These are phyloP conservation scores for Corapipo altera DNA, from an alignment of 2,113 vertebrate genomes.

Conservation along the genomic window DNA sequence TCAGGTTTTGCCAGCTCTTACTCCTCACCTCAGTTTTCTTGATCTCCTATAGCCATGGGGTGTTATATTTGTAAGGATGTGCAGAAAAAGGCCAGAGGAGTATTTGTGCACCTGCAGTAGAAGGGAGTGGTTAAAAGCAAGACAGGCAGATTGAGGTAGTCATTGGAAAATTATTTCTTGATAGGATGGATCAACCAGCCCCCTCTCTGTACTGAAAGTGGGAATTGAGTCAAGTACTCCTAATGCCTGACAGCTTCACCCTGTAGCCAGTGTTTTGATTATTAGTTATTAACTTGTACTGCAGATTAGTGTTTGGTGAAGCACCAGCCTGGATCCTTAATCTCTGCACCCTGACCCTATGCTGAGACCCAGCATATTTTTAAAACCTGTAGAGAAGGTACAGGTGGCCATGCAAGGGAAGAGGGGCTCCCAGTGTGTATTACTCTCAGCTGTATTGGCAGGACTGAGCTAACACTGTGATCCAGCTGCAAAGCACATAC, in stretches of 20 bases:
- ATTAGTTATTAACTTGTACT: background rate
- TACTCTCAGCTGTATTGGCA: background rate
- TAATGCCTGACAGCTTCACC: background rate
- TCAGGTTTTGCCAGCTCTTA: background rate
- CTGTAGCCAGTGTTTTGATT: background rate
- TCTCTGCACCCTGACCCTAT: background rate
- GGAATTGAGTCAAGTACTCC: background rate
- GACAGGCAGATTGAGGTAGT: background rate
- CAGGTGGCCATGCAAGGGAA: background rate
- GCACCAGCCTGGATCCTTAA: background rate
- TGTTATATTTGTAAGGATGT: background rate
- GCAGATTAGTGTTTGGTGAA: background rate
- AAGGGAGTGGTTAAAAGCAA: background rate
- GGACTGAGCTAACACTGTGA: background rate
- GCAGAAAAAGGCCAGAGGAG: background rate
- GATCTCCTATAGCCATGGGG: background rate
- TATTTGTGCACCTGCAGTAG: background rate
- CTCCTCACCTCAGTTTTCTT: background rate
- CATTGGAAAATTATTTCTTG: background rate
- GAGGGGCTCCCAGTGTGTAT: fast-evolving
- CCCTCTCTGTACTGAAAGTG: background rate
- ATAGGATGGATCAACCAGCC: background rate
- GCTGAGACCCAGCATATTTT: background rate
- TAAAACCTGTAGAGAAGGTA: background rate
- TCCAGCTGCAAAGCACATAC: constrained; percentile 19